These are phyloP conservation scores for Spinus pinus DNA, from an alignment of 2,797 vertebrate genomes.

Conservation along the genomic window DNA sequence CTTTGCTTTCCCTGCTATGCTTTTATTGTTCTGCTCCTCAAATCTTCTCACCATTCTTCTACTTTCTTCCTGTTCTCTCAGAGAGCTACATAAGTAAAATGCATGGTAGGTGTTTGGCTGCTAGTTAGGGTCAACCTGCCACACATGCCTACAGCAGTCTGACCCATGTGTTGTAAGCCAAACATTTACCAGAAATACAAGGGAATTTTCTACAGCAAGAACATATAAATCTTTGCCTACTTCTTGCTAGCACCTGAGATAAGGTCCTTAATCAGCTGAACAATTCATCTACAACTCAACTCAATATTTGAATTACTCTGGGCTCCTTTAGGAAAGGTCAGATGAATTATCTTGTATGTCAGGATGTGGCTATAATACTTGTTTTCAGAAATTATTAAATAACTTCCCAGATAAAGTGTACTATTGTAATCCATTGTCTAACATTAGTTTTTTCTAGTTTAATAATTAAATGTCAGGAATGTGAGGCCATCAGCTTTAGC, in stretches of 20 bases:
- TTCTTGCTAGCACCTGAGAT: not conserved
- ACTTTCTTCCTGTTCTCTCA: not conserved
- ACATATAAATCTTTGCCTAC: not conserved
- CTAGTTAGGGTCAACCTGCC: not conserved
- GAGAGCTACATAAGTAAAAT: not conserved
- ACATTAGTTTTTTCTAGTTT: not conserved
- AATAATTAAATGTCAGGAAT: not conserved
- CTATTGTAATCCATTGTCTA: not conserved
- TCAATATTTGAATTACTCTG: not conserved
- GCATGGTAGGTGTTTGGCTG: not conserved
- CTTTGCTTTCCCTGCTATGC: not conserved
- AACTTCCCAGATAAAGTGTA: not conserved
- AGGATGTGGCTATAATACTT: not conserved
- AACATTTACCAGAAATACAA: not conserved
- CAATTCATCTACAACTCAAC: not conserved
- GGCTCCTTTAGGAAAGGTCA: not conserved
- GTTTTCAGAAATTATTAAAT: not conserved
- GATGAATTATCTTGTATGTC: not conserved
- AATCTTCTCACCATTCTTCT: not conserved
- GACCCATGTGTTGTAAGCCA: rapidly evolving
- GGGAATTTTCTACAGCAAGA: not conserved
- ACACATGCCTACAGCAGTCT: not conserved
- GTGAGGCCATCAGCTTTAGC: not conserved
- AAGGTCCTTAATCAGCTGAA: not conserved
- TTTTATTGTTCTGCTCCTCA: not conserved